phyloP scores from a whole-genome alignment of 2,113 vertebrate species.

The Psettodes erumei region DNA sequence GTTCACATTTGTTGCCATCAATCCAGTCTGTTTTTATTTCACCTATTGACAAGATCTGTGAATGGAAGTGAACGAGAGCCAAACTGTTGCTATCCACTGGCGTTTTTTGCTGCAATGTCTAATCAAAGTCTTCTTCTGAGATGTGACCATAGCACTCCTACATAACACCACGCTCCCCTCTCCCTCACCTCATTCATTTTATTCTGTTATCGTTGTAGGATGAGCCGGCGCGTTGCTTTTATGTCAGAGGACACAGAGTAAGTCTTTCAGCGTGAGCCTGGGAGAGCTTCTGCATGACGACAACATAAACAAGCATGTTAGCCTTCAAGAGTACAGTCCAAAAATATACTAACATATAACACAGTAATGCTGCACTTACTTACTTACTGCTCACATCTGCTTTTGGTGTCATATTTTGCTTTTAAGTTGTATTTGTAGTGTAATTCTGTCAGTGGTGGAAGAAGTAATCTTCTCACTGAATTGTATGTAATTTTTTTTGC shows the following conservation, averaged over 20 bases:
- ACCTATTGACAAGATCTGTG: background rate
- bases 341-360: background rate
- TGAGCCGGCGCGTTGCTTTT: slow-evolving; percentile 90
- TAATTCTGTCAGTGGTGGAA: background rate
- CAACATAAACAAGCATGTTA: slow-evolving; percentile 21
- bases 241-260: slow-evolving; percentile 97
- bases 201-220: slow-evolving; percentile 89
- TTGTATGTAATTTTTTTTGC: background rate
- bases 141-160: background rate
- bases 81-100: background rate
- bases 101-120: background rate
- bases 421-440: slow-evolving; percentile 6
- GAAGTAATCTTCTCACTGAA: background rate
- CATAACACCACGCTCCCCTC: slow-evolving; percentile 2
- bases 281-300: slow-evolving; percentile 77
- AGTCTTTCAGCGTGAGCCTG: slow-evolving; percentile 84
- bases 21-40: background rate
- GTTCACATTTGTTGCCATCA: slow-evolving; percentile 7
- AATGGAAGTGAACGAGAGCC: background rate
- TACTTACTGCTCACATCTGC: background rate
- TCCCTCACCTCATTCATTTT: slow-evolving; percentile 50
- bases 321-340: slow-evolving; percentile 6
- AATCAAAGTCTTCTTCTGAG: slow-evolving; percentile 6
- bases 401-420: background rate
- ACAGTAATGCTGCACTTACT: background rate